Percentiles rank a stretch among this genome's conserved stretches.
These are phyloP conservation scores for Sus cebifrons DNA, from an alignment of 2,797 vertebrate genomes.

Conservation along the genomic window DNA sequence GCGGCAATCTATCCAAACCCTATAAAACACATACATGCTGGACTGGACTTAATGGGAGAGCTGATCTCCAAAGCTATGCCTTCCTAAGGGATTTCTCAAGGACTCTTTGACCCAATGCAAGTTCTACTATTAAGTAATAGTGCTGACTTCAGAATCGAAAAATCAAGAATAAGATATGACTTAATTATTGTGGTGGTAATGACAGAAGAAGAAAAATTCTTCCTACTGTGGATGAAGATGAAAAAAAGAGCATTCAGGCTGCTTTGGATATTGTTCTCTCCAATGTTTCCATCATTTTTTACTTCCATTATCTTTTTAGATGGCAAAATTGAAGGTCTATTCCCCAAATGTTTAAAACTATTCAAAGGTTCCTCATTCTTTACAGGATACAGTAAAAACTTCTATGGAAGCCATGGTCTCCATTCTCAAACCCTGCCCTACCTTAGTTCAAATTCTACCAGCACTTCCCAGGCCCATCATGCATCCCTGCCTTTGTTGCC, in stretches of 20 bases:
- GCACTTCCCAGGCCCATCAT: neutral
- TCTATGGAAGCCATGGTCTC: neutral
- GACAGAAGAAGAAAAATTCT: neutral
- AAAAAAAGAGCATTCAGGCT: neutral
- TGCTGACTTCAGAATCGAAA: slow-evolving; percentile 54
- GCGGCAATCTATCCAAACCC: neutral
- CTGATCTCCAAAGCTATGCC: neutral
- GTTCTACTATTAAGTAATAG: neutral
- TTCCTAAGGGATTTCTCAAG: slow-evolving; percentile 53
- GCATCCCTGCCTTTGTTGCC: neutral
- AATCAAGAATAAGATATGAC: slow-evolving; percentile 22
- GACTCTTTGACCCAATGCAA: neutral
- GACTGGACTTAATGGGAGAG: neutral
- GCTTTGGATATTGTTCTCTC: neutral
- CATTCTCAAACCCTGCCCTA: neutral
- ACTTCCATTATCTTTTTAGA: neutral
- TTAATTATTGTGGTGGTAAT: neutral
- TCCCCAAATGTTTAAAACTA: neutral
- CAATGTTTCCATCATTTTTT: neutral
- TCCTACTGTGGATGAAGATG: neutral
- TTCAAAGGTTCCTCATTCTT: neutral
- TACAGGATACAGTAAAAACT: neutral
- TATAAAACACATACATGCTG: neutral
- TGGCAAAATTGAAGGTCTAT: neutral
- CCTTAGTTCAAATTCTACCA: neutral